These are phyloP conservation scores for Tangara arthus DNA, from an alignment of 2,797 vertebrate genomes.

Conservation along the genomic window DNA sequence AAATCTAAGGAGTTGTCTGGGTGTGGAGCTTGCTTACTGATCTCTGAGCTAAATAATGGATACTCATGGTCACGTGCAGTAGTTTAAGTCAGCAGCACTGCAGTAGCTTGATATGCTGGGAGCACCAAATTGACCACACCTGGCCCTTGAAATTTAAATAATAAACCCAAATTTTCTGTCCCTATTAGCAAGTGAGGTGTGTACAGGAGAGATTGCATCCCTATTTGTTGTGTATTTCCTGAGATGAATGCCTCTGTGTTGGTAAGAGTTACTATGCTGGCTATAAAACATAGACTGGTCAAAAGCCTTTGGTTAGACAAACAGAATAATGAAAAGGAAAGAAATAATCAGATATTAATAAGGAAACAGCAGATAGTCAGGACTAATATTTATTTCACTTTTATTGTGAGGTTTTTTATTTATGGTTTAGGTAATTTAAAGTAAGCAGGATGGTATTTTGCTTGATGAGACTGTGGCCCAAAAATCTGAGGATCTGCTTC, in stretches of 20 bases:
- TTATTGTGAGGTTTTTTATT: background rate
- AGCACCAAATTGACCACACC: background rate
- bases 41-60: background rate
- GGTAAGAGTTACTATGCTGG: background rate
- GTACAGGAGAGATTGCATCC: background rate
- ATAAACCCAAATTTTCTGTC: background rate
- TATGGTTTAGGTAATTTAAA: background rate
- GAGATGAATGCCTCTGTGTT: background rate
- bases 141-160: background rate
- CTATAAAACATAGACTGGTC: background rate
- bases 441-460: background rate
- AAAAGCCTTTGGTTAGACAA: background rate
- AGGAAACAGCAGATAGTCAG: background rate
- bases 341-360: background rate
- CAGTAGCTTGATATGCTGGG: rapidly evolving
- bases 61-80: background rate
- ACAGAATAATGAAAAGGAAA: background rate
- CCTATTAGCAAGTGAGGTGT: background rate
- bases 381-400: background rate
- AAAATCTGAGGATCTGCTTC: background rate
- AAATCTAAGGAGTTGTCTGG: background rate
- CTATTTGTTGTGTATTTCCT: background rate
- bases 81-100: background rate
- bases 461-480: background rate
- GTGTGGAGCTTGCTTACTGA: background rate